A percentile compares a stretch with the other conserved stretches of the same genome.
phyloP scores from a whole-genome alignment of 2,113 vertebrate genomes.

The Eudorcas thomsonii region DNA sequence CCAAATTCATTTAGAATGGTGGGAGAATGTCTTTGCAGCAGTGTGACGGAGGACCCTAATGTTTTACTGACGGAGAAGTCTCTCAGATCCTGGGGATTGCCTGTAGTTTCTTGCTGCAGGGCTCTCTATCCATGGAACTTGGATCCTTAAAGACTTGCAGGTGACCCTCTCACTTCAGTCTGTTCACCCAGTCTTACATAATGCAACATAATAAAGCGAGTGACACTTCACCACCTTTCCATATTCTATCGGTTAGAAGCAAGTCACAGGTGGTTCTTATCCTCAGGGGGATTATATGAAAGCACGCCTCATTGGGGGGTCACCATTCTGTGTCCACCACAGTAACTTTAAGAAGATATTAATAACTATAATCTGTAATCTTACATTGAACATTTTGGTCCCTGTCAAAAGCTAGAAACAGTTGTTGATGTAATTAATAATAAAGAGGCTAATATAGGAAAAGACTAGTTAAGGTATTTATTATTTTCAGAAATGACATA shows the following conservation, averaged over 20 bases:
- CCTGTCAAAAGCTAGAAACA: neutral
- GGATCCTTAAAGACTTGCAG: neutral
- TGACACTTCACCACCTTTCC: neutral
- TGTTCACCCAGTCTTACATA: neutral
- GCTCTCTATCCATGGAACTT: neutral
- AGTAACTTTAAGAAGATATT: neutral
- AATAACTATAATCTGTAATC: neutral
- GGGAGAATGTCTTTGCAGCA: neutral
- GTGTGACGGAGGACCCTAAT: neutral
- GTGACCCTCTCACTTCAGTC: neutral
- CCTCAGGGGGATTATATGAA: neutral
- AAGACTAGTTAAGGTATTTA: neutral
- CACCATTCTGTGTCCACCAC: neutral
- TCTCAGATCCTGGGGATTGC: neutral
- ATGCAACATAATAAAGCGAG: neutral
- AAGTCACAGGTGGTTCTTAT: neutral
- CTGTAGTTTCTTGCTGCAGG: neutral
- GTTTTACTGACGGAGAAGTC: neutral
- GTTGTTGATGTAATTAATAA: neutral
- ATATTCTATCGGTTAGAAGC: neutral
- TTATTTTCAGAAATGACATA: neutral
- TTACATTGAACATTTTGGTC: neutral
- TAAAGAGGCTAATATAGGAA: neutral
- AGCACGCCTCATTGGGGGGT: neutral
- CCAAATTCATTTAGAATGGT: neutral